Conservation (phyloP, 2,113 vertebrate species). For the Gambusia holbrooki region DNA sequence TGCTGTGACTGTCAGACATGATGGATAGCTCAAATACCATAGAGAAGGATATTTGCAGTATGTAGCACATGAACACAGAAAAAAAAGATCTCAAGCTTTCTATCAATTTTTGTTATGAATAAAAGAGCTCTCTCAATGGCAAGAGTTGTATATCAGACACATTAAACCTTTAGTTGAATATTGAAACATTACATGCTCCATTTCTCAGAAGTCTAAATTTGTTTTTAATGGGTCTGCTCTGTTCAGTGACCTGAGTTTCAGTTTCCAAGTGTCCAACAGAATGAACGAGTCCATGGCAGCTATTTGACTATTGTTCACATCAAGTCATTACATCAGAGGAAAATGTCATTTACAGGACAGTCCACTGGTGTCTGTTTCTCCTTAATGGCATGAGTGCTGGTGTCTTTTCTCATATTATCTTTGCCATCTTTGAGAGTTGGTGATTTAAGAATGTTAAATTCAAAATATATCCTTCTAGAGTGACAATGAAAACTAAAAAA, state of each 20-base stretch:
- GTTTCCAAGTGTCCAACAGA: conserved; percentile 53
- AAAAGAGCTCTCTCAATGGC: conserved; percentile 4
- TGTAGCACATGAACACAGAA: not conserved
- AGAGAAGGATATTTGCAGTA: not conserved
- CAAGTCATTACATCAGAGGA: conserved; percentile 45
- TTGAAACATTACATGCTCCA: conserved; percentile 25
- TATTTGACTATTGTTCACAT: conserved; percentile 63
- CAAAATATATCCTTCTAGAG: conserved; percentile 39
- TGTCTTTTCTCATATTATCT: conserved; percentile 66
- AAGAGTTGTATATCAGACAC: not conserved
- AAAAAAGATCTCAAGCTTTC: conserved; percentile 2
- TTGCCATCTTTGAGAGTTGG: conserved; percentile 49
- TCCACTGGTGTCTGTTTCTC: conserved; percentile 61
- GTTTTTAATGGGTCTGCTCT: conserved; percentile 31
- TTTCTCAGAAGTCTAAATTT: conserved; percentile 57
- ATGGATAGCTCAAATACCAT: not conserved
- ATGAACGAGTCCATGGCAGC: conserved; percentile 46
- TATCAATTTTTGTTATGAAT: not conserved
- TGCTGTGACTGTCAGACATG: not conserved
- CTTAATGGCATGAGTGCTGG: conserved; percentile 50
- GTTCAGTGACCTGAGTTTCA: conserved; percentile 44
- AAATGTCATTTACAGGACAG: conserved; percentile 63
- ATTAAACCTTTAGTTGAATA: not conserved
- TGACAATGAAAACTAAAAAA: conserved; percentile 13
- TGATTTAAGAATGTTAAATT: conserved; percentile 62